Evolutionary conservation across 2,113 vertebrate genomes (phyloP).

Genomic region (Spilogale gracilis): DNA sequence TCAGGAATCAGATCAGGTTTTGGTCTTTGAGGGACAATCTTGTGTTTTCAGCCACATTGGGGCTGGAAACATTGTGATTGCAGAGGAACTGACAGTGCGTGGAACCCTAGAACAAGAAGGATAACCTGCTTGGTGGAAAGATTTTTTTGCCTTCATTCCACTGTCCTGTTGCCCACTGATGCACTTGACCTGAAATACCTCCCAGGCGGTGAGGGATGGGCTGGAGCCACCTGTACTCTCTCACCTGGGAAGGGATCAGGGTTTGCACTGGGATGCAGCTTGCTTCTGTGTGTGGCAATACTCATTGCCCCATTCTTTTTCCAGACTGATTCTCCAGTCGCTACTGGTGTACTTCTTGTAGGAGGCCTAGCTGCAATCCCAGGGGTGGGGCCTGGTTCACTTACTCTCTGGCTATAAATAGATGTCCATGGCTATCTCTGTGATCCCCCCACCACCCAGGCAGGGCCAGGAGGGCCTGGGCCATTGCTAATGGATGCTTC

Average conservation of each 20-base stretch:
- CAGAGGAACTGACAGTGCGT: background rate
- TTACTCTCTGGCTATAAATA: conserved; percentile 73
- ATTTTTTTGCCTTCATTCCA: background rate
- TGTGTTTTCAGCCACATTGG: background rate
- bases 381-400: conserved; percentile 55
- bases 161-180: background rate
- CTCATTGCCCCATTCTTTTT: conserved; percentile 20
- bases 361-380: background rate
- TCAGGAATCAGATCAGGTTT: background rate
- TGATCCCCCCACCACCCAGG: conserved; percentile 36
- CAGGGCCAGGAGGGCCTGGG: background rate
- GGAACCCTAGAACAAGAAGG: background rate
- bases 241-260: background rate
- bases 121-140: background rate
- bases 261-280: background rate
- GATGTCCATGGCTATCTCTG: conserved; percentile 42
- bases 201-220: background rate
- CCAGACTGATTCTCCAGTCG: conserved; percentile 6
- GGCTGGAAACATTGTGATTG: background rate
- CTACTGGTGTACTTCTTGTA: background rate
- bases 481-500: conserved; percentile 71
- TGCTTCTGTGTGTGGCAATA: background rate
- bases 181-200: background rate
- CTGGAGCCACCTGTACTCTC: background rate
- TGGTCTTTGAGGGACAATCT: background rate